These are phyloP conservation scores for Chironomus riparius DNA, from an alignment of 2,888 invertebrate genomes.

Conservation along the genomic window DNA sequence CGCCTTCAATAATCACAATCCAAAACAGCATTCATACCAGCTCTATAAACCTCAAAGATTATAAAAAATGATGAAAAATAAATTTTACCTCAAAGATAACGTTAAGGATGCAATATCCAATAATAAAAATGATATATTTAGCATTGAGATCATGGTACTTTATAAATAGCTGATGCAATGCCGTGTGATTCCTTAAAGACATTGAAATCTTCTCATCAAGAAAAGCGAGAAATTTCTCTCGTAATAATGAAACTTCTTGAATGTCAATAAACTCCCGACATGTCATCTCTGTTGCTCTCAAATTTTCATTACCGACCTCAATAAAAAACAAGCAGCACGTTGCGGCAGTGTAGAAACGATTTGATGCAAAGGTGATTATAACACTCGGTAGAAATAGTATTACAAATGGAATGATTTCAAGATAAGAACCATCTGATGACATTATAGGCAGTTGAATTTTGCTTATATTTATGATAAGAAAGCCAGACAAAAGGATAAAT, in stretches of 20 bases:
- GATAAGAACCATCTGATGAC: neutral
- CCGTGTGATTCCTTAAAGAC: neutral
- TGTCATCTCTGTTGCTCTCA: neutral
- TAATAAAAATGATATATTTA: neutral
- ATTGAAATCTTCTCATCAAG: neutral
- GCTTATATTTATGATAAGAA: neutral
- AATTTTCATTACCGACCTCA: neutral
- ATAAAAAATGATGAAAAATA: neutral
- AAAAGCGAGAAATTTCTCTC: neutral
- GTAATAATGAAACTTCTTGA: neutral
- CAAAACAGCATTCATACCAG: no score
- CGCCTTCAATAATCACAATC: no score
- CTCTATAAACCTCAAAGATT: no score
- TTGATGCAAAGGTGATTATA: neutral
- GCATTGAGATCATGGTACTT: neutral
- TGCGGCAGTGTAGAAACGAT: neutral
- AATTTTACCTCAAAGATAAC: slow-evolving; percentile 1
- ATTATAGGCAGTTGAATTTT: no score
- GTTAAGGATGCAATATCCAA: neutral
- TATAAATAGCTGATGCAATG: neutral
- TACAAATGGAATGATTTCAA: neutral
- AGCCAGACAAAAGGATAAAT: neutral
- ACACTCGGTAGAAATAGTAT: neutral
- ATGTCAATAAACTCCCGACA: neutral
- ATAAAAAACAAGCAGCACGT: neutral